Evolutionary conservation across 2,113 vertebrate genomes (phyloP), one percentile per base, ranked within the genome.

Genomic region (Cyprinodon variegatus): DNA sequence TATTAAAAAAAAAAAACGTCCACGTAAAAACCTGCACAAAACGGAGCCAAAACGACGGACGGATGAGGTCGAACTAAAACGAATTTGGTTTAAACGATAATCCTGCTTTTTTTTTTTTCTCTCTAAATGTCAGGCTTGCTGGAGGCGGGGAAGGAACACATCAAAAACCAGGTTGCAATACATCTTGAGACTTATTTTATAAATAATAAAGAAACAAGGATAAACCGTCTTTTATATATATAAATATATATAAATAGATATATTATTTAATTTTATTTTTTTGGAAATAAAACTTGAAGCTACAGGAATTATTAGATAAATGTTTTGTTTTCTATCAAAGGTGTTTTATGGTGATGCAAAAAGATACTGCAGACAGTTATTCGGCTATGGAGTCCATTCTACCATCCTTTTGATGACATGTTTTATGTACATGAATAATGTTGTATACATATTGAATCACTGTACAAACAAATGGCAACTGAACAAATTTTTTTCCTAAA

Each of bases 141-240:
- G 90, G 83, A 83, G 70, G 65, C 53, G 74, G 85, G 76, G 74
- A 40, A 81, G 85, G 72, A 74, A 83, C 48, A 72, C 76, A 86
- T 90, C 83, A 88, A 88, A 29, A 89, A 93, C 88, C 88, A 91
- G 91, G 90, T 92, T 92, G 94, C 93, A 94, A 95, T 94, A 93
- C 93, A 94, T 94, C 89, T 87, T 92, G 91, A 94, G 91, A 94
- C 92, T 94, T 95, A 94, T 94, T 95, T 95, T 94, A 93, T 94
- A 93, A 89, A 82, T 91, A 91, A 87, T 87, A 84, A 90, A 88
- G 86, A 85, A 86, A 69, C 78, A 81, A 90, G 87, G 83, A 91
- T 89, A 89, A 91, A 92, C 88, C 93, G 88, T 94, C 90, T 94
- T 93, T 94, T 94, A 92, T 93, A 94, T 93, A 41, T 57, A 29